Evolutionary conservation across 2,888 invertebrate genomes (phyloP).

Genomic region (Ectemnius continuus): DNA sequence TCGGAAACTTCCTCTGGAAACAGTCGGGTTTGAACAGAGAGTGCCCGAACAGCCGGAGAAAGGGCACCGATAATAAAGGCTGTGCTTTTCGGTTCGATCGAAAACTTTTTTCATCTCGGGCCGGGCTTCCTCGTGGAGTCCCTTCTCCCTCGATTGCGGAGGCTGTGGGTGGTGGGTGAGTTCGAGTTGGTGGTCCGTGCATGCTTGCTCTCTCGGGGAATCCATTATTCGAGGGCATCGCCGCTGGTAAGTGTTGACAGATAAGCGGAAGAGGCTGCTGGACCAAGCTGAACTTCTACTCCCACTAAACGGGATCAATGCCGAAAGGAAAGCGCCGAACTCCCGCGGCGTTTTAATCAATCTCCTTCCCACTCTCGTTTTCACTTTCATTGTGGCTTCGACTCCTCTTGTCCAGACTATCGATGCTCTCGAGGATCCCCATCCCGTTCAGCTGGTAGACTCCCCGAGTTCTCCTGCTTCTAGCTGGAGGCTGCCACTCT

Average conservation of each 20-base stretch:
- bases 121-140: not conserved
- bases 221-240: conserved; percentile 58
- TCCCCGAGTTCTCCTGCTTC: not conserved
- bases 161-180: not conserved
- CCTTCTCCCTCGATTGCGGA: too few relatives aligned
- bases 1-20: conserved; percentile 47
- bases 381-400: conserved; percentile 9
- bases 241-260: conserved; percentile 62
- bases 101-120: conserved; percentile 64
- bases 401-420: conserved; percentile 10
- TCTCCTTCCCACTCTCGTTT: conserved; percentile 50
- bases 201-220: conserved; percentile 33
- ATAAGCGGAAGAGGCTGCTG: conserved; percentile 56
- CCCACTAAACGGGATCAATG: conserved; percentile 57
- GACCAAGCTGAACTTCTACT: conserved; percentile 18
- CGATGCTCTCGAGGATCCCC: conserved; percentile 7
- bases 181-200: conserved; percentile 2
- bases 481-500: too few relatives aligned
- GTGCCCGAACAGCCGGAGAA: conserved; percentile 9
- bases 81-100: conserved; percentile 53
- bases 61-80: conserved; percentile 52
- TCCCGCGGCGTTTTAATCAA: conserved; percentile 64
- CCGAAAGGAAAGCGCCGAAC: conserved; percentile 63
- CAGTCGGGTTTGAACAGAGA: conserved; percentile 3
- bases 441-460: not conserved